Evolutionary conservation across 2,113 vertebrate genomes (phyloP), one percentile per base, ranked within the genome.

Genomic region (Eira barbara): DNA sequence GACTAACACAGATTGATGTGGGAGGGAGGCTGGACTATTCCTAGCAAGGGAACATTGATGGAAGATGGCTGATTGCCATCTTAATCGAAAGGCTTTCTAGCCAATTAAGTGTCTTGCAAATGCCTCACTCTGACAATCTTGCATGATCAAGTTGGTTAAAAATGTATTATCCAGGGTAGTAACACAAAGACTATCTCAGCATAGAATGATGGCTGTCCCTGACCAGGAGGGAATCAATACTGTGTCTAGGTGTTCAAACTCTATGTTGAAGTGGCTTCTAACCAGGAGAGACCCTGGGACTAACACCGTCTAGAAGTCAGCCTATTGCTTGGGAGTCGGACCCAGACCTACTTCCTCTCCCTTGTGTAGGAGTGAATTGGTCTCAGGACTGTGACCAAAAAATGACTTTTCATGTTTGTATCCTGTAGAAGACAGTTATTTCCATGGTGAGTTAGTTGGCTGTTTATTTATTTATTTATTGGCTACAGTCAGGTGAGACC

Each of bases 1-100:
- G 11, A 94, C 25, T 71, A 61, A 94, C 31, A 11, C 21, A 27
- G 84, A 93, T 52, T 87, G 84, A 93, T 92, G 49, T 27, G 79
- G 42, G 57, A 88, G n/a, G 81, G 36, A 34, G 76, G 73, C 31
- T 65, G 31, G 57, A n/a, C 27, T 31, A 27, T 59, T 86, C 57
- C 73, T 31, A 29, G 34, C 0, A 4, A 97, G 36, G 52, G 85
- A 14, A 65, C 83, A 47, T 4, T 65, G 59, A 95, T 89, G 59
- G 78, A 52, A 80, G 39, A 45, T 47, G 81, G 61, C 74, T 55
- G 20, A 82, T 96, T 84, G 94, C 79, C 88, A 74, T 97, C 80
- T 92, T 91, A 91, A 91, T 95, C 85, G 89, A 78, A 88, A 91
- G 80, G 10, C 84, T 97, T 84, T 76, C 95, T 83, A 87, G 85